Percentiles rank a stretch among this genome's conserved stretches.
Conservation (phyloP, 2,113 vertebrate genomes). For the Prunella fulvescens region DNA sequence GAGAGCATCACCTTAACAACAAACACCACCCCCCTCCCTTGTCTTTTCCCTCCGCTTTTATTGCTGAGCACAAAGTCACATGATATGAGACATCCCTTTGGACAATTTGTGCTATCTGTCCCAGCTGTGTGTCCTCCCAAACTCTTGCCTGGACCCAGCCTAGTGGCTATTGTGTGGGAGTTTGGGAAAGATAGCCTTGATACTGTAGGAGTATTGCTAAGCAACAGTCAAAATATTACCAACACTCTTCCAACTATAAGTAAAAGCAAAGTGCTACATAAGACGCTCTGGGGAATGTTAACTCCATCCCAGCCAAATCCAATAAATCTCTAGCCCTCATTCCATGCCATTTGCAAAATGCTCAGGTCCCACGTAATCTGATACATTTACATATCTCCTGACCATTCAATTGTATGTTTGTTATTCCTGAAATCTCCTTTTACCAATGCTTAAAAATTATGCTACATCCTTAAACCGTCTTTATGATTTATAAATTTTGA, state of each 20-base stretch:
- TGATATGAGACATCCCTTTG: neutral
- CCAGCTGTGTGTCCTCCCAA: neutral
- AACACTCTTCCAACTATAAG: neutral
- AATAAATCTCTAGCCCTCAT: neutral
- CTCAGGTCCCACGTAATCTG: neutral
- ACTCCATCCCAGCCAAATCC: neutral
- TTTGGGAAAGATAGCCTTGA: neutral
- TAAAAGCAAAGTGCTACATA: neutral
- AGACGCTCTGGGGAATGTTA: neutral
- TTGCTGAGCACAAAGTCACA: neutral
- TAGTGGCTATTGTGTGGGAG: neutral
- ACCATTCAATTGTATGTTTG: neutral
- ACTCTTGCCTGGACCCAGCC: neutral
- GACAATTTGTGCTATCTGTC: neutral
- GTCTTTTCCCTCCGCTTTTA: neutral
- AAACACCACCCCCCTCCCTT: rapidly evolving
- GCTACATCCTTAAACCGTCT: neutral
- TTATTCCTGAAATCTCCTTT: neutral
- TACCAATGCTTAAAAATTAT: neutral
- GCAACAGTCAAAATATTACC: neutral
- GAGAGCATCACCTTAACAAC: rapidly evolving
- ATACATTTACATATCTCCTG: neutral
- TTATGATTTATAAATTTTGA: neutral
- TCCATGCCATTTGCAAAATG: neutral
- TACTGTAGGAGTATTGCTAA: neutral